Percentiles rank a stretch among this genome's conserved stretches.
Conservation (phyloP, 2,888 invertebrate species). For the Chrysodeixis includens region DNA sequence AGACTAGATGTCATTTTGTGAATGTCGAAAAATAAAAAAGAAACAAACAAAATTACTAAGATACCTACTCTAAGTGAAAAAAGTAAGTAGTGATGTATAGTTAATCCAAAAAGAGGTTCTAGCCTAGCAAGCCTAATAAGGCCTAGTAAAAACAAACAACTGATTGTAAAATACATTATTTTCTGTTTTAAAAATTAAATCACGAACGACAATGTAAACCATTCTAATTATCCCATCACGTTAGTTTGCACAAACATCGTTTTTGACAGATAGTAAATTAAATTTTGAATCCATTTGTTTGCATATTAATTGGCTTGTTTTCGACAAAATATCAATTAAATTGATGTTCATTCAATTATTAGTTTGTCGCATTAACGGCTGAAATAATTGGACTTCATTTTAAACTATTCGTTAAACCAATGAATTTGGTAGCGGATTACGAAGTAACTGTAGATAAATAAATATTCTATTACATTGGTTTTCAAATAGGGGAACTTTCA, state of each 20-base stretch:
- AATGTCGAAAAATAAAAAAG: too few species aligned
- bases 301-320: constrained; percentile 14
- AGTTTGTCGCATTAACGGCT: not conserved
- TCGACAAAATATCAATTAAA: not conserved
- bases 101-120: too few species aligned
- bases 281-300: constrained; percentile 1
- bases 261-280: not conserved
- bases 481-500: not conserved
- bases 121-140: too few species aligned
- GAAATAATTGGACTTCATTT: not conserved
- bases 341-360: constrained; percentile 1
- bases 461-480: not conserved
- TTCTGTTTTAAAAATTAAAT: constrained; percentile 12
- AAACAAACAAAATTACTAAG: too few species aligned
- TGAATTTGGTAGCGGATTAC: not conserved
- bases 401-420: not conserved
- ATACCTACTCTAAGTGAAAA: too few species aligned
- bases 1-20: too few species aligned
- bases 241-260: not conserved
- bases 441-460: not conserved
- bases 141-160: too few species aligned
- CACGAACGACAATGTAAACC: constrained; percentile 22
- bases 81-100: too few species aligned
- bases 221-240: constrained; percentile 7
- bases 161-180: too few species aligned